Base-by-base conservation (phyloP, 2,113 vertebrate species). In the Taxidea taxus region DNA sequence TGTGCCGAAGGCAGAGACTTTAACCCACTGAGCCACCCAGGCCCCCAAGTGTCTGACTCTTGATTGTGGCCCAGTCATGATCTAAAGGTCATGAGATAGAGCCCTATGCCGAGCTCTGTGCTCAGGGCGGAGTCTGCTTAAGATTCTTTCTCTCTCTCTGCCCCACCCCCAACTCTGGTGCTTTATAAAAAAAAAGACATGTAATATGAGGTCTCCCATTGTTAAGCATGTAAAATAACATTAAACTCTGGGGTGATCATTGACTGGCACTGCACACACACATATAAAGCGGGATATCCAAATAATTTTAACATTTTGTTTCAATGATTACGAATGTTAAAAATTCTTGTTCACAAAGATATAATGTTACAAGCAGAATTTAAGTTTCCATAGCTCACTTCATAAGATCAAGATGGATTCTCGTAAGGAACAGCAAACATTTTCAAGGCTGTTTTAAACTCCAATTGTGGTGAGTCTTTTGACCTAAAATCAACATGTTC, bases 251-350 rank as follows among this genome's bases (percentile, higher is more conserved):
- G 21, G 0, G 11, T 70, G 25, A 64, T 13, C 12, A 51, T 12
- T 72, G n/a, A 47, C 64, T 42, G 37, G n/a, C 39, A 44, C 56
- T 8, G 51, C 14, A 8, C 29, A 44, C 39, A 44, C 72, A 44
- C 72, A 66, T 39, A 66, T 68, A 25, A 87, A 90, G 21, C 14
- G 84, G 77, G 39, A 70, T 6, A 21, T 62, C 56, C 11, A 88
- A 42, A 51, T 97, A 54, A 94, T 58, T 95, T 37, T 94, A 4
- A 87, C 39, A 72, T 97, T 91, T 91, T 97, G 60, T 84, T 94
- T 93, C 90, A 90, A 23, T 39, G 81, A 95, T 87, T n/a, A 3
- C 60, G 97, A 66, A 31, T 90, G 49, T 78, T 95, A 64, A 97
- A 97, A 51, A 27, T 85, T 75, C 29, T 84, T 88, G 8, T 81